Evolutionary conservation across 2,797 vertebrate species (phyloP), one percentile per base, ranked within the genome.

Genomic region (Tauraco hartlaubi): DNA sequence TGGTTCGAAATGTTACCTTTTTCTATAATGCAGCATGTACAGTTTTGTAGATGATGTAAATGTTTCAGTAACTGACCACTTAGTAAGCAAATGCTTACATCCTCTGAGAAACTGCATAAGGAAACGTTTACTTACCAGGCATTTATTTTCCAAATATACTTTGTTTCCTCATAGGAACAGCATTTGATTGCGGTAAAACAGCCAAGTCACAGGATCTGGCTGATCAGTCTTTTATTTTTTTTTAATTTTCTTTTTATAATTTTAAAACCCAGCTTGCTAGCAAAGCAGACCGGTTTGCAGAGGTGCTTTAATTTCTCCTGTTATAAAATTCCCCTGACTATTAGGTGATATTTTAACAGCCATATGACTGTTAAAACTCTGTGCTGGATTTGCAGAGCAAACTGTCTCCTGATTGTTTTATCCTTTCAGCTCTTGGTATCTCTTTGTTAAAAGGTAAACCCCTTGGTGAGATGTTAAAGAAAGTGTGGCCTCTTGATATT

Each of bases 401-500:
- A 89, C 82, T 78, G 49, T 54, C 93, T 97, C 77, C 88, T 89
- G 91, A 91, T 93, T 96, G 91, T 97, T 97, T 96, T 95, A 96
- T 92, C 83, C 86, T 96, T 88, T 92, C 76, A 97, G 85, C 84
- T 93, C 92, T 64, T 5, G 88, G 41, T 55, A 85, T 90, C 71
- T 81, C 96, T 97, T 97, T 96, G 96, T 98, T 97, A 94, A 97
- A 96, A 96, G 96, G 96, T 96, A 96, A 87, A 59, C 25, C 95
- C 94, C 96, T 91, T 43, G 77, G 96, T 64, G 96, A 96, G 97
- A 92, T 86, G 93, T 96, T 96, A 91, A 90, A 94, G 97, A 82
- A 95, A 94, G 91, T 41, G 76, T 67, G 94, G 90, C 94, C 95
- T 74, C 96, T 96, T 98, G 97, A 94, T 98, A 97, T 97, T 98